These are phyloP conservation scores for Drosophila ercepeae DNA, from an alignment of 1,140 invertebrate genomes.

Conservation along the genomic window DNA sequence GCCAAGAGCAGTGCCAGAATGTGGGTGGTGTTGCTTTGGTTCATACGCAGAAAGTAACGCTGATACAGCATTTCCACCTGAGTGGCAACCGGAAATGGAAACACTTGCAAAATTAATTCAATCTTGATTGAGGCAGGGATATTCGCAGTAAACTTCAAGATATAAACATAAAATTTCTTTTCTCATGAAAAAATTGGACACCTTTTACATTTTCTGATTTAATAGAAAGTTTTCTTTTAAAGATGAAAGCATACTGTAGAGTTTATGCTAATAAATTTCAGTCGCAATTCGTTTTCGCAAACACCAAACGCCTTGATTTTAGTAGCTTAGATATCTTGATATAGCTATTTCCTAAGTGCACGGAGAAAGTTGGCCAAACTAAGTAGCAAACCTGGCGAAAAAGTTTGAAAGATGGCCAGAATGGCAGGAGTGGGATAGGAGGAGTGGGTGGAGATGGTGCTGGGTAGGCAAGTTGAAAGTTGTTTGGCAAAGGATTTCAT, in stretches of 20 bases:
- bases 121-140: background rate
- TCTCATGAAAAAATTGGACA: no score
- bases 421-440: background rate
- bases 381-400: slow-evolving; percentile 32
- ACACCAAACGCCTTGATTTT: background rate
- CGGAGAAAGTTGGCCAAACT: slow-evolving; percentile 18
- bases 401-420: slow-evolving; percentile 21
- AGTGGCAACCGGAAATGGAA: slow-evolving; percentile 11
- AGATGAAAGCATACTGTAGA: background rate
- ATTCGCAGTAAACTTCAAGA: no score
- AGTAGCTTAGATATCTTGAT: background rate
- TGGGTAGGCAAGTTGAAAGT: slow-evolving; percentile 12
- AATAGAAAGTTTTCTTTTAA: background rate
- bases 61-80: slow-evolving; percentile 96
- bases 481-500: slow-evolving; percentile 46
- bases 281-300: background rate
- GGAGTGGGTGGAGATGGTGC: background rate
- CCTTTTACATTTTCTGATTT: background rate
- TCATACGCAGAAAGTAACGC: slow-evolving; percentile 95
- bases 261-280: background rate
- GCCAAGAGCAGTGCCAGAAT: slow-evolving; percentile 90
- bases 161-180: no score
- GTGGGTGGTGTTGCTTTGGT: slow-evolving; percentile 94
- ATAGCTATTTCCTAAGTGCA: slow-evolving; percentile 11
- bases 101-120: background rate